These are phyloP conservation scores for Xyliphius kryptos DNA, from an alignment of 2,113 vertebrate species.

Conservation along the genomic window DNA sequence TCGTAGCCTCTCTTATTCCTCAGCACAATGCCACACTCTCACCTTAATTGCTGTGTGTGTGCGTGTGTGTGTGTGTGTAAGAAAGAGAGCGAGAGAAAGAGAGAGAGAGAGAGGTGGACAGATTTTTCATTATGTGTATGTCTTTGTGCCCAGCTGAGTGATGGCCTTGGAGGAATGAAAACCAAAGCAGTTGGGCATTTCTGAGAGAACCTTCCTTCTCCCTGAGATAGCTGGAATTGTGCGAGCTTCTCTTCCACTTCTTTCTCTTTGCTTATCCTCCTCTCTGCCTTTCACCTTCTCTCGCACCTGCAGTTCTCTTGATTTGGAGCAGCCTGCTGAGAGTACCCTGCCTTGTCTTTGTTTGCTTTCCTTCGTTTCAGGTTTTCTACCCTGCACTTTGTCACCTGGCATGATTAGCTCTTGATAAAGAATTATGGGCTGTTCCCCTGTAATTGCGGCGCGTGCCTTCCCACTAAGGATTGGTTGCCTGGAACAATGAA, in stretches of 20 bases:
- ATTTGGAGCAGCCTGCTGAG: neutral
- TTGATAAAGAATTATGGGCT: constrained; percentile 41
- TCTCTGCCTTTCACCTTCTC: constrained; percentile 11
- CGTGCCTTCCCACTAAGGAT: constrained; percentile 28
- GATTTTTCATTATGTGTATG: constrained; percentile 30
- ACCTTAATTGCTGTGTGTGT: constrained; percentile 49
- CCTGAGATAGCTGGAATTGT: constrained; percentile 45
- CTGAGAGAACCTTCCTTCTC: constrained; percentile 40
- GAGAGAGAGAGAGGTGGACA: neutral
- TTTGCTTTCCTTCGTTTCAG: constrained; percentile 25
- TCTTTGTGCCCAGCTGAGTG: constrained; percentile 42
- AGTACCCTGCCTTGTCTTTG: neutral
- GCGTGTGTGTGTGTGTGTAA: constrained; percentile 2
- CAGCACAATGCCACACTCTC: constrained; percentile 28
- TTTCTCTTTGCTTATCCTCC: constrained; percentile 8
- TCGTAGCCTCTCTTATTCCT: constrained; percentile 20
- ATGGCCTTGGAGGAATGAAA: constrained; percentile 53
- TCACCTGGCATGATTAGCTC: constrained; percentile 25
- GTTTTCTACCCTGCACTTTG: constrained; percentile 24
- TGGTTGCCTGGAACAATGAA: constrained; percentile 46
- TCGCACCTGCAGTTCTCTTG: constrained; percentile 23
- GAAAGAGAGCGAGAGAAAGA: neutral
- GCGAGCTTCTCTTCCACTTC: constrained; percentile 22
- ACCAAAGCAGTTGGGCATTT: constrained; percentile 47
- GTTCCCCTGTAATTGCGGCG: constrained; percentile 43